phyloP scores from a whole-genome alignment of 2,113 vertebrate species.

The Ceratotherium simum region DNA sequence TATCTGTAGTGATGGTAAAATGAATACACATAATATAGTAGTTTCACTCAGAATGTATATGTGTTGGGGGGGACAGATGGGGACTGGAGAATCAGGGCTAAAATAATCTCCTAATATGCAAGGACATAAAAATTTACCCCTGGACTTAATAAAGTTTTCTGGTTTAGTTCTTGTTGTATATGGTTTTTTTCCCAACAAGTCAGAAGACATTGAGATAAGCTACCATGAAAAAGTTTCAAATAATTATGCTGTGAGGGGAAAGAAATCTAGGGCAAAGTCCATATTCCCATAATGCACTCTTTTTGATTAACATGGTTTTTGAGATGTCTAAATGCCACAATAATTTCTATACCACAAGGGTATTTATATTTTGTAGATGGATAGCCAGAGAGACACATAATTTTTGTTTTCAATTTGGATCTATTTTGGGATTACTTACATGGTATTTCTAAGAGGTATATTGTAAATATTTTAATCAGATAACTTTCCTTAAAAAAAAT shows the following conservation, averaged over 20 bases:
- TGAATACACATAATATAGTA: not conserved
- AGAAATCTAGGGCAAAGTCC: not conserved
- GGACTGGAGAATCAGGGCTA: not conserved
- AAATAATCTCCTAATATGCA: not conserved
- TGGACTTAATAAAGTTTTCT: not conserved
- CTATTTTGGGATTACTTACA: not conserved
- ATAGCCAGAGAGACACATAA: not conserved
- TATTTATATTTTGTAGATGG: slow-evolving; percentile 20
- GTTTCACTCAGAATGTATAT: not conserved
- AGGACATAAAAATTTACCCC: not conserved
- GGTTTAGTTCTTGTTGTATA: not conserved
- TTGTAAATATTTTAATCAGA: slow-evolving; percentile 37
- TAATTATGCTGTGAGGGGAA: not conserved
- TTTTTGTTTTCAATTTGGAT: slow-evolving; percentile 36
- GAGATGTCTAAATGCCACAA: not conserved
- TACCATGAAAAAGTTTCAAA: not conserved
- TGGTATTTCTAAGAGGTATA: not conserved
- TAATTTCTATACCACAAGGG: not conserved
- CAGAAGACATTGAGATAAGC: not conserved
- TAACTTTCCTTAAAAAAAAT: not conserved
- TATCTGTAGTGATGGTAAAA: not conserved
- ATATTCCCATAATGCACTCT: not conserved
- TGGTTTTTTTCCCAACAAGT: not conserved
- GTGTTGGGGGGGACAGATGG: too few relatives aligned
- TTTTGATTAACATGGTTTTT: not conserved